phyloP scores from a whole-genome alignment of 1,140 invertebrate genomes.

The Sycobia sp. region DNA sequence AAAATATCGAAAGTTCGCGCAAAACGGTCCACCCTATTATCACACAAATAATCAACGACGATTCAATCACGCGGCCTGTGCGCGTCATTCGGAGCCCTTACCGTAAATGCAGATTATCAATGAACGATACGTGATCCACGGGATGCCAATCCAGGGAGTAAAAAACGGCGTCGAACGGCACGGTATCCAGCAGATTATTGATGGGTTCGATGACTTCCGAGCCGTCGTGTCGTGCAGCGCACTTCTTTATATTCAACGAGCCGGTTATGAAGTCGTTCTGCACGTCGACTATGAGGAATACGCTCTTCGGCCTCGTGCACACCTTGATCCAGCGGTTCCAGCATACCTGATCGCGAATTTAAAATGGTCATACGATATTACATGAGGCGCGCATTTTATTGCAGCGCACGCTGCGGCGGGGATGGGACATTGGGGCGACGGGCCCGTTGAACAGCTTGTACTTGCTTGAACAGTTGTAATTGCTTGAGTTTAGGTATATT shows the following conservation, averaged over 20 bases:
- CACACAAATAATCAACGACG: too few relatives aligned
- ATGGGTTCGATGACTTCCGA: constrained; percentile 89
- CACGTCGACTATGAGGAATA: constrained; percentile 94
- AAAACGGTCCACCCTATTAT: too few relatives aligned
- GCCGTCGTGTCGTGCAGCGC: constrained; percentile 89
- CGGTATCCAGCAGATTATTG: constrained; percentile 83
- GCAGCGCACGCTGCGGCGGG: too few relatives aligned
- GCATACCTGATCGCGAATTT: constrained; percentile 59
- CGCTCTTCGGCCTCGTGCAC: constrained; percentile 76
- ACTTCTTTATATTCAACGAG: constrained; percentile 89
- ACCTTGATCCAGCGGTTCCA: constrained; percentile 84
- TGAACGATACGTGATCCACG: constrained; percentile 93
- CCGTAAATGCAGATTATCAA: constrained; percentile 79
- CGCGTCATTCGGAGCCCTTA: too few relatives aligned
- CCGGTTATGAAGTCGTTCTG: constrained; percentile 98
- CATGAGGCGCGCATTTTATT: background rate
- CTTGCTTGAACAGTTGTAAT: too few relatives aligned
- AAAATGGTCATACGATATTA: background rate
- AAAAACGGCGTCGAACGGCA: constrained; percentile 90
- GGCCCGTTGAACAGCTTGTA: too few relatives aligned
- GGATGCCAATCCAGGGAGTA: constrained; percentile 99
- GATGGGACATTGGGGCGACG: too few relatives aligned
- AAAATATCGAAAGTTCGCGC: too few relatives aligned
- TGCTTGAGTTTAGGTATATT: too few relatives aligned
- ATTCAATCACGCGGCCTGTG: too few relatives aligned